These are phyloP conservation scores for Gulo gulo DNA, from an alignment of 2,113 vertebrate species.

Conservation along the genomic window DNA sequence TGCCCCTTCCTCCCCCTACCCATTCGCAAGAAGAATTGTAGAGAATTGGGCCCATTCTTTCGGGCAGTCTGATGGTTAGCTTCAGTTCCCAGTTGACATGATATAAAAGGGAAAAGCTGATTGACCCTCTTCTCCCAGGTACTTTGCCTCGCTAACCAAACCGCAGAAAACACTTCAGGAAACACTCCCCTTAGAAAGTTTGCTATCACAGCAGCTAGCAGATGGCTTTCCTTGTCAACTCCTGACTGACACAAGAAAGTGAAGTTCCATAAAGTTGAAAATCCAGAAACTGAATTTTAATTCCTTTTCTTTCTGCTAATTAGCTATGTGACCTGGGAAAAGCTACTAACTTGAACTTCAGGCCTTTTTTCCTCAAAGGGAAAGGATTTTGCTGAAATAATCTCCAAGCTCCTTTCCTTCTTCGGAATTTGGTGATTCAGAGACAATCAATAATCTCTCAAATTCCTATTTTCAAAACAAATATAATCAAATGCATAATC, in stretches of 20 bases:
- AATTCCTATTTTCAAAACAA: constrained; percentile 20
- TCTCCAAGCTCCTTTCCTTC: neutral
- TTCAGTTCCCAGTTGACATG: neutral
- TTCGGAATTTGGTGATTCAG: constrained; percentile 29
- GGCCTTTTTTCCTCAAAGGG: neutral
- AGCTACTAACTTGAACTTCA: neutral
- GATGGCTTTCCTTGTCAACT: neutral
- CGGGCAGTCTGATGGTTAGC: neutral
- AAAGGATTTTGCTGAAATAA: constrained; percentile 44
- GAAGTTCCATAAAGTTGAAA: neutral
- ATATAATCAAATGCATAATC: neutral
- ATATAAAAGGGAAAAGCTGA: neutral
- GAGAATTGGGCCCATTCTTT: neutral
- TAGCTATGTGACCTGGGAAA: neutral
- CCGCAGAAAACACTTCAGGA: neutral
- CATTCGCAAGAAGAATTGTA: constrained; percentile 54
- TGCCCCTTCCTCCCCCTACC: neutral
- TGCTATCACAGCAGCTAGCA: neutral
- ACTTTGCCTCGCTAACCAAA: neutral
- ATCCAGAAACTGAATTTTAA: neutral
- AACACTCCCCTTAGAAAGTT: neutral
- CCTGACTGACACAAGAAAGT: neutral
- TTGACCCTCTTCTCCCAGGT: neutral
- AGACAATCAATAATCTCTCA: neutral
- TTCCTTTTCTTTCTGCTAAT: neutral